Base-by-base conservation (phyloP, 1,140 invertebrate species). In the Leucophenga varia region DNA sequence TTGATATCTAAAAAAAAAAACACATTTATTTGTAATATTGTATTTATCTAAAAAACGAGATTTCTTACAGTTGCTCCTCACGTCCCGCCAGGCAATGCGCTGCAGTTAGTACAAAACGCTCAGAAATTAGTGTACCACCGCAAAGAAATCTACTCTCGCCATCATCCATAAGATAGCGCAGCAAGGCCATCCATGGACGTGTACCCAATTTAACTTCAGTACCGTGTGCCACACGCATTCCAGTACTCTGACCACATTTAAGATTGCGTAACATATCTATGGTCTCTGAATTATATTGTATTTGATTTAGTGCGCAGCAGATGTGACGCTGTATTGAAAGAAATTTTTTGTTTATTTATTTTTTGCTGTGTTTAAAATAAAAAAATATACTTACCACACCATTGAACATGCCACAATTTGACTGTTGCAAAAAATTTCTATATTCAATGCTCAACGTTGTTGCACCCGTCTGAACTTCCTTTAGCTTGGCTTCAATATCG, bases 91-190 rank as follows among this genome's bases (percentile, higher is more conserved):
- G 43, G 39, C 72, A 74, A 35, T 74, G 69, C 5, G 87, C 87
- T 3, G 90, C 90, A 1, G 90, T 91, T 9, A 80, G 47, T 13
- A 80, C 67, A 38, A 79, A 79, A 64, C 74, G 61, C 3, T 69
- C 61, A 16, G 61, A 78, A 38, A 80, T 80, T 5, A 80, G 42
- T 6, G 76, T 73, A 1, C 79, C 79, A 30, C 78, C 79, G 48
- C 74, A 76, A 2, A 59, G 55, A 16, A 61, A 75, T 4, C 49
- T 43, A 9, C 55, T 31, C 10, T 57, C 47, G 0, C 43, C 46
- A 7, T 54, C 37, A 12, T 46, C 55, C n/a, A n/a, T n/a, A 3
- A 52, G 43, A 36, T 80, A 81, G 39, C 76, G 72, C 1, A 82
- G 44, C 22, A 81, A 47, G 3, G 74, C 78, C 77, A 80, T 81